Conservation (phyloP, 2,888 invertebrate genomes). For the Drosophila neonasuta region DNA sequence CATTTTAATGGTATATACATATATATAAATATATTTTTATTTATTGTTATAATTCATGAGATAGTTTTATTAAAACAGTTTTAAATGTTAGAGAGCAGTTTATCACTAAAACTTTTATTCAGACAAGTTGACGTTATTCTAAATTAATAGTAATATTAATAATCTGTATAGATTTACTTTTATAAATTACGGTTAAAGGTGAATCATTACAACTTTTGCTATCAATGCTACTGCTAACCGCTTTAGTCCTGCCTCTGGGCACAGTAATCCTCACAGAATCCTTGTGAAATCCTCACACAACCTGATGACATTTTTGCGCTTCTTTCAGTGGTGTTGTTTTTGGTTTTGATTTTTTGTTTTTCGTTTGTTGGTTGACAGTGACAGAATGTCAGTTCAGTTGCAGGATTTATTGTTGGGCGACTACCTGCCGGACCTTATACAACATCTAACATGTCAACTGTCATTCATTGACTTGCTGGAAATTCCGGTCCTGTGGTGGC, state of each 20-base stretch:
- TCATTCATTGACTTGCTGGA: conserved; percentile 67
- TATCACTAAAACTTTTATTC: not conserved
- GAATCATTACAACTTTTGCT: too few relatives aligned
- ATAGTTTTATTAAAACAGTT: not conserved
- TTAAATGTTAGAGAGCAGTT: not conserved
- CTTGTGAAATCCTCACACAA: conserved; percentile 13
- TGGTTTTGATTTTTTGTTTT: conserved; percentile 17
- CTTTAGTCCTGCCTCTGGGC: not conserved
- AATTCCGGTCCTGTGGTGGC: conserved; percentile 23
- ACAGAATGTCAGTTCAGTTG: conserved; percentile 62
- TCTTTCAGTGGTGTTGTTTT: conserved; percentile 7
- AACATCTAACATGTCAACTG: conserved; percentile 31
- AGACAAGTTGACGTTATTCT: too few relatives aligned
- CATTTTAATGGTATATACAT: too few relatives aligned
- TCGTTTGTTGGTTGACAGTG: conserved; percentile 57
- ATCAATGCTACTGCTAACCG: not conserved
- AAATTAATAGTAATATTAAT: not conserved
- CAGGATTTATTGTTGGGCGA: conserved; percentile 53
- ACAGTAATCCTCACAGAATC: conserved; percentile 25
- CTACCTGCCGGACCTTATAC: conserved; percentile 44
- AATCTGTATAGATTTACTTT: not conserved
- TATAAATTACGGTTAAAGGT: not conserved
- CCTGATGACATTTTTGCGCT: conserved; percentile 27
- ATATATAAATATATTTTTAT: too few relatives aligned
- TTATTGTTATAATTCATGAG: not conserved